Base-by-base conservation (phyloP, 2,797 vertebrate species). In the Masticophis lateralis region DNA sequence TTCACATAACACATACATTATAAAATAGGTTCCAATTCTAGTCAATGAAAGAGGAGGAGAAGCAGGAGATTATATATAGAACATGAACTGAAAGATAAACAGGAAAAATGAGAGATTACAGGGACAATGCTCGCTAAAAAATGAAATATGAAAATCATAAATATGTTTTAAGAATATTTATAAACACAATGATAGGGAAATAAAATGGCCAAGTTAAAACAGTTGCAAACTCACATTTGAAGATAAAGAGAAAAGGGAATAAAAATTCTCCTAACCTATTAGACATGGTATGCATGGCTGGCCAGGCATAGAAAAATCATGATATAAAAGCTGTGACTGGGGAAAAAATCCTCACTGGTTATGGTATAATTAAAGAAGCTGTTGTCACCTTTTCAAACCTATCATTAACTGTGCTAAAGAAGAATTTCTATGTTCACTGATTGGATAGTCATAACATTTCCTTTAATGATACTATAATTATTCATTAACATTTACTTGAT, bases 331-430 rank as follows among this genome's bases (percentile, higher is more conserved):
- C 32, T 60, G 18, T 86, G 74, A 37, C 90, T 74, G 9, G 55
- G 18, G 1, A 0, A 1, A 14, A 25, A 79, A 37, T 7, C 18
- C 8, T 57, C 59, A 60, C 20, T 2, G 74, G 20, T 86, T 60
- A 47, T 43, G 20, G 43, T 28, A 16, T 53, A 91, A 61, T 91
- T 86, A 86, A 86, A 86, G 56, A 86, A 61, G 32, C 18, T 47
- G 20, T 37, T 91, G 37, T 86, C 74, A 91, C 57, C 56, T 91
- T 79, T 91, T 86, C 32, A 91, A 37, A 51, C 47, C 37, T 61
- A 86, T 56, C 79, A 91, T 86, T 61, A 91, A 91, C 79, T 86
- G 37, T 27, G 56, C 56, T 59, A 91, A 91, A 60, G 43, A 91
- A 83, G 59, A 91, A 7, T 11, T 86, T 86, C 43, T 83, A 14